These are phyloP conservation scores for Chrysopilus asiliformis DNA, from an alignment of 2,888 invertebrate genomes.

Conservation along the genomic window DNA sequence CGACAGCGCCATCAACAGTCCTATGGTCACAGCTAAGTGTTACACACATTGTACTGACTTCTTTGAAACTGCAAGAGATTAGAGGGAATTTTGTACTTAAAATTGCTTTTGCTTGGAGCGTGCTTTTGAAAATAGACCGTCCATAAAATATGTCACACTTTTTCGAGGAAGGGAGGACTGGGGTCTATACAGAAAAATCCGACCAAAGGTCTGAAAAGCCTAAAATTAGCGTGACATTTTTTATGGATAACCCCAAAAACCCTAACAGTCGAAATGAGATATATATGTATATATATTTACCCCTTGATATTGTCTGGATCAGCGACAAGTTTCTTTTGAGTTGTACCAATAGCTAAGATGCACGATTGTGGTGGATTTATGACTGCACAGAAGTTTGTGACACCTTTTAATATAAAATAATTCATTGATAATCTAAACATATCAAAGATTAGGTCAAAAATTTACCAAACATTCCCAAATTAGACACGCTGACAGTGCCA, in stretches of 20 bases:
- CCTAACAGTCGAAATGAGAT: too few species aligned
- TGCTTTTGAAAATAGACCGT: conserved; percentile 4
- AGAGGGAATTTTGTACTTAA: background rate
- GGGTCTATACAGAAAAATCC: too few species aligned
- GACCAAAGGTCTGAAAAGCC: too few species aligned
- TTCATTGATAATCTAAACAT: too few species aligned
- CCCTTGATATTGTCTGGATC: conserved; percentile 61
- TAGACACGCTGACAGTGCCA: conserved; percentile 88
- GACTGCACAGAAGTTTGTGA: conserved; percentile 81
- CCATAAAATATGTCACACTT: too few species aligned
- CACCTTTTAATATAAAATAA: too few species aligned
- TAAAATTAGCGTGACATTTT: too few species aligned
- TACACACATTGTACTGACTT: conserved; percentile 67
- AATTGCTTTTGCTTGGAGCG: background rate
- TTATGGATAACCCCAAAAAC: too few species aligned
- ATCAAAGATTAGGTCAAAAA: too few species aligned
- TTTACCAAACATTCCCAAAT: conserved; percentile 86
- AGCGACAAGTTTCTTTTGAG: conserved; percentile 58
- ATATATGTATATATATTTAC: conserved; percentile 43
- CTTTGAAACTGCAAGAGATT: conserved; percentile 45
- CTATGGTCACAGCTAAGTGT: conserved; percentile 96
- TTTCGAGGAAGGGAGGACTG: too few species aligned
- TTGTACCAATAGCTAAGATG: conserved; percentile 81
- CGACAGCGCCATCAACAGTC: conserved; percentile 95
- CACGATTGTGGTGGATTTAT: conserved; percentile 94